These are phyloP conservation scores for Dipodomys stephensi DNA, from an alignment of 2,113 vertebrate genomes.

Conservation along the genomic window DNA sequence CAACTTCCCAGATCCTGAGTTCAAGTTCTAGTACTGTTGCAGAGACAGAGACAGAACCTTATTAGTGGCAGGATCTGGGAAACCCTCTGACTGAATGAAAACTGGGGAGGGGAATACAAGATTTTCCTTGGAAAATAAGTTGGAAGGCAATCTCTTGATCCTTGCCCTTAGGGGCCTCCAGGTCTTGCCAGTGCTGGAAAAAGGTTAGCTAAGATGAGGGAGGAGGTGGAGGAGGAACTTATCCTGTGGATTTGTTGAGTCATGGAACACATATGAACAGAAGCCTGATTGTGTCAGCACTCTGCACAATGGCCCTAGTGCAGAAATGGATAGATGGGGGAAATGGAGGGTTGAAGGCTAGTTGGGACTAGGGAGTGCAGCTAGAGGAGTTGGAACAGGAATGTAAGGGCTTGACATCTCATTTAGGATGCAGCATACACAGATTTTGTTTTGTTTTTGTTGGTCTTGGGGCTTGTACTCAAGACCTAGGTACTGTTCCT, in stretches of 20 bases:
- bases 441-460: too few species aligned
- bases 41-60: too few species aligned
- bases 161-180: background rate
- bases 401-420: background rate
- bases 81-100: conserved; percentile 23
- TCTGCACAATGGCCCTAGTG: background rate
- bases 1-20: too few species aligned
- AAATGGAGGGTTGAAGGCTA: background rate
- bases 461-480: too few species aligned
- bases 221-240: background rate
- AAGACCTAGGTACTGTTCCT: too few species aligned
- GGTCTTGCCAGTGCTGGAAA: conserved; percentile 10
- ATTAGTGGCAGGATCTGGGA: background rate
- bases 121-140: conserved; percentile 18
- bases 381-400: background rate
- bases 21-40: too few species aligned
- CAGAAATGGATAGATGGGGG: background rate
- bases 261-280: conserved; percentile 10
- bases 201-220: conserved; percentile 5
- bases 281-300: background rate
- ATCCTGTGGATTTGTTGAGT: background rate
- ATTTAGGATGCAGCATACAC: background rate
- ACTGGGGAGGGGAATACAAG: conserved; percentile 24
- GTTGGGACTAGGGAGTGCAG: conserved; percentile 4
- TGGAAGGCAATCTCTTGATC: background rate